Percentiles rank a stretch among this genome's conserved stretches.
These are phyloP conservation scores for Sylvilagus bachmani DNA, from an alignment of 2,113 vertebrate genomes.

Conservation along the genomic window DNA sequence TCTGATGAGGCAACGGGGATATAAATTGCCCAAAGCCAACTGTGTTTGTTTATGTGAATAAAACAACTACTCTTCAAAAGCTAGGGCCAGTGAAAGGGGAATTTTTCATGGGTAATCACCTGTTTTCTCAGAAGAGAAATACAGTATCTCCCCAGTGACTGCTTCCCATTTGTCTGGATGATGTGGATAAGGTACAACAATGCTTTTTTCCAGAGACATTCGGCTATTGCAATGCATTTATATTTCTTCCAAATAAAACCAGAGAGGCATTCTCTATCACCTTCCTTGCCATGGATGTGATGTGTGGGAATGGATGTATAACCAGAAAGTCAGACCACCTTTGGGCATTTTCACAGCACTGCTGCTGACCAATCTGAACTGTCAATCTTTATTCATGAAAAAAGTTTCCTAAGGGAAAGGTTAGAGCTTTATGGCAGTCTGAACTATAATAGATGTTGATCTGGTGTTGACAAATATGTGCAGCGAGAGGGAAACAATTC, in stretches of 20 bases:
- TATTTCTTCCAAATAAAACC: slow-evolving; percentile 75
- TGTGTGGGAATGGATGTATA: neutral
- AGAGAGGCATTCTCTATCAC: slow-evolving; percentile 44
- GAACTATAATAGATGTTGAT: neutral
- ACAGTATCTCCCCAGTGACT: neutral
- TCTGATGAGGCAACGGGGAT: neutral
- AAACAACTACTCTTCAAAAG: slow-evolving; percentile 22
- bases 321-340: neutral
- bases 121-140: slow-evolving; percentile 55
- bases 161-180: slow-evolving; percentile 27
- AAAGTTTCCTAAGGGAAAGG: slow-evolving; percentile 28
- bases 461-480: slow-evolving; percentile 52
- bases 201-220: slow-evolving; percentile 73
- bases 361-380: slow-evolving; percentile 53
- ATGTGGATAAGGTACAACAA: neutral
- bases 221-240: slow-evolving; percentile 68
- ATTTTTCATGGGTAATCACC: slow-evolving; percentile 31
- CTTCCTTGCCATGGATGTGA: slow-evolving; percentile 49
- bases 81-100: neutral
- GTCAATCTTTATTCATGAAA: slow-evolving; percentile 67
- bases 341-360: slow-evolving; percentile 46
- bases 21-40: neutral
- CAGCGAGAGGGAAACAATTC: slow-evolving; percentile 72
- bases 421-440: slow-evolving; percentile 9
- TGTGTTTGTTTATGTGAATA: slow-evolving; percentile 30